Base-by-base conservation (phyloP, 2,113 vertebrate genomes). In the Aegithalos caudatus region DNA sequence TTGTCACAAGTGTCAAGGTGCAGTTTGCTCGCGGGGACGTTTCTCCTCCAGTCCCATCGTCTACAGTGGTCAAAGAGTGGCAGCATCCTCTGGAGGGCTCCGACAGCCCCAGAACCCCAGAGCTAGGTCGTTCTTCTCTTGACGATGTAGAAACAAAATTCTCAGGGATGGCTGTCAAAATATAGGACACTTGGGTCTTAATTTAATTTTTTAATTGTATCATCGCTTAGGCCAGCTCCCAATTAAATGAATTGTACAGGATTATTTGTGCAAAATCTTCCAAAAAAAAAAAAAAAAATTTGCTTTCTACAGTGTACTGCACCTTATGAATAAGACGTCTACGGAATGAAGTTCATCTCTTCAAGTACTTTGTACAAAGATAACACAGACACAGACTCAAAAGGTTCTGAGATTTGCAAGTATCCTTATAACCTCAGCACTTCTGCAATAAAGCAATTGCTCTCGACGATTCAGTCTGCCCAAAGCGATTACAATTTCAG, bases 321-420 rank as follows among this genome's bases (percentile, higher is more conserved):
- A 92, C 97, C 95, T 97, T 88, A 93, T 95, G 97, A 97, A 98
- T 97, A 85, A 98, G 98, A 98, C 97, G 96, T 98, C 97, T 95
- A 97, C 76, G 94, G 94, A 97, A 96, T 95, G 95, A 97, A 97
- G 95, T 97, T 97, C 97, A 97, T 98, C 98, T 98, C 98, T 99
- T 99, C 98, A 98, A 98, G 98, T 98, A 98, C 98, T 98, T 97
- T 97, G 95, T 97, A 98, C 91, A 84, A 97, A 97, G 97, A 95
- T 98, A 97, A 98, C 97, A 98, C 98, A 98, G 97, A 98, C 95
- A 96, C 94, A 98, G 98, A 97, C 97, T 98, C 97, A 97, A 97
- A 98, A 98, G 95, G 65, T 93, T 95, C 98, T 94, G 95, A 94
- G 91, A 98, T 97, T 97, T 98, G 96, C 94, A 97, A 94, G 80